These are phyloP conservation scores for Diarsia brunnea DNA, from an alignment of 2,888 invertebrate genomes.

Conservation along the genomic window DNA sequence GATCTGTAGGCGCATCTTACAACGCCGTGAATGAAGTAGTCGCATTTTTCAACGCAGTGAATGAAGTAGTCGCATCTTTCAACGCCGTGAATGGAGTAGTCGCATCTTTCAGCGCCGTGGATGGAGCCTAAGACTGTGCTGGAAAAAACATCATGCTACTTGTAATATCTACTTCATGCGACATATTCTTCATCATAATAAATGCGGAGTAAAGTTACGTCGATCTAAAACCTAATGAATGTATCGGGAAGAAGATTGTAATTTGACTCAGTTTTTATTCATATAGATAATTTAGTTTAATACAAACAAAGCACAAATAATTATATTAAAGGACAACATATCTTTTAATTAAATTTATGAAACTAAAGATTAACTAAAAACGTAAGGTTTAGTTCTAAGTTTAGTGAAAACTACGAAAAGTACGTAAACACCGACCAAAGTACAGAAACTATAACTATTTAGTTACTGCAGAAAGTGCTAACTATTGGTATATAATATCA, in stretches of 20 bases:
- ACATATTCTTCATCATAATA: background rate
- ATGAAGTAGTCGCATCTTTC: background rate
- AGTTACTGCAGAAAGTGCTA: constrained; percentile 24
- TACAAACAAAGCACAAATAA: background rate
- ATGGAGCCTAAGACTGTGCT: background rate
- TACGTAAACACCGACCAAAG: constrained; percentile 11
- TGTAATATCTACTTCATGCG: background rate
- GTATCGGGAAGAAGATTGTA: too few species aligned
- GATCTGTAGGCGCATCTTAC: background rate
- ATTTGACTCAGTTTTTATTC: background rate
- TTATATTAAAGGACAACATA: background rate
- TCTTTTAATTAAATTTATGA: background rate
- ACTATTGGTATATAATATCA: constrained; percentile 65
- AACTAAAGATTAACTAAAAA: background rate
- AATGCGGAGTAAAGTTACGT: background rate
- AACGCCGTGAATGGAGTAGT: background rate
- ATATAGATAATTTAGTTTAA: background rate
- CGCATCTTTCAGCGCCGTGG: too few species aligned
- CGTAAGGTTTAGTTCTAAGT: constrained; percentile 10
- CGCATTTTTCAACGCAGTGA: background rate
- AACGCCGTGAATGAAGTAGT: background rate
- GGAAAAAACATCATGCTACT: background rate
- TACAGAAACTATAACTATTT: constrained; percentile 10
- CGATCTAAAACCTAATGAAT: background rate
- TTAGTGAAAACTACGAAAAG: background rate